Percentiles rank a stretch among this genome's conserved stretches.
phyloP scores from a whole-genome alignment of 2,797 vertebrate species.

The Pipistrellus pygmaeus region DNA sequence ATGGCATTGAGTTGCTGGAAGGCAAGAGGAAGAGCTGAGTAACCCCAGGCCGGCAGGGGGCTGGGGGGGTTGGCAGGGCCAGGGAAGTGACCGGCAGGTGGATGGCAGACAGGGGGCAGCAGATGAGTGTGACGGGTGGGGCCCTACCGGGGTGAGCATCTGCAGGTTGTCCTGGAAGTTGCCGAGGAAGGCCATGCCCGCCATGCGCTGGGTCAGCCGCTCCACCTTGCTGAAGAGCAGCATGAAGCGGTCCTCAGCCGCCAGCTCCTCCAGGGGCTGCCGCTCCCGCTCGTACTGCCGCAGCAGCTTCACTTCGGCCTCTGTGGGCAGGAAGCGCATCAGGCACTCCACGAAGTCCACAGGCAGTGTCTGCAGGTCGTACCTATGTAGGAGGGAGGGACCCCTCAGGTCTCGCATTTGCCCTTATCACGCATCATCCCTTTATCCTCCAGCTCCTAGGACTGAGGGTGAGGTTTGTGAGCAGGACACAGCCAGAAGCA shows the following conservation, averaged over 20 bases:
- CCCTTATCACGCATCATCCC: neutral
- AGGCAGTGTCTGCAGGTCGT: conserved; percentile 94
- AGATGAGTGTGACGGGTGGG: no score
- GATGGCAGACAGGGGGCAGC: neutral
- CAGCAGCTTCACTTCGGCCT: conserved; percentile 94
- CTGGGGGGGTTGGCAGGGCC: neutral
- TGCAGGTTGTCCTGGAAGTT: conserved; percentile 95
- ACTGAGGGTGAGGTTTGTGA: neutral
- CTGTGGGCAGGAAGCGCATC: conserved; percentile 96
- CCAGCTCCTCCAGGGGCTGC: conserved; percentile 95
- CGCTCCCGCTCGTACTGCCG: conserved; percentile 96
- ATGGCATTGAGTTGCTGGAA: conserved; percentile 95
- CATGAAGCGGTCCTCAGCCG: conserved; percentile 98
- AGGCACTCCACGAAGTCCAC: conserved; percentile 94
- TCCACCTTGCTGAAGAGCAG: conserved; percentile 97
- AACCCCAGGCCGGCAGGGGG: no score
- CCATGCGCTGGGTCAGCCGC: conserved; percentile 97
- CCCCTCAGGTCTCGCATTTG: neutral
- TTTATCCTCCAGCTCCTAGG: neutral
- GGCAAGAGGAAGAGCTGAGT: conserved; percentile 33
- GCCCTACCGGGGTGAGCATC: conserved; percentile 94
- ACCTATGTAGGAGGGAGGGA: conserved; percentile 84
- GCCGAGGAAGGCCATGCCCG: conserved; percentile 97
- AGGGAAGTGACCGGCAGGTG: neutral
- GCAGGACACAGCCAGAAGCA: neutral